Conservation (phyloP, 2,113 vertebrate genomes). For the Crocuta crocuta region DNA sequence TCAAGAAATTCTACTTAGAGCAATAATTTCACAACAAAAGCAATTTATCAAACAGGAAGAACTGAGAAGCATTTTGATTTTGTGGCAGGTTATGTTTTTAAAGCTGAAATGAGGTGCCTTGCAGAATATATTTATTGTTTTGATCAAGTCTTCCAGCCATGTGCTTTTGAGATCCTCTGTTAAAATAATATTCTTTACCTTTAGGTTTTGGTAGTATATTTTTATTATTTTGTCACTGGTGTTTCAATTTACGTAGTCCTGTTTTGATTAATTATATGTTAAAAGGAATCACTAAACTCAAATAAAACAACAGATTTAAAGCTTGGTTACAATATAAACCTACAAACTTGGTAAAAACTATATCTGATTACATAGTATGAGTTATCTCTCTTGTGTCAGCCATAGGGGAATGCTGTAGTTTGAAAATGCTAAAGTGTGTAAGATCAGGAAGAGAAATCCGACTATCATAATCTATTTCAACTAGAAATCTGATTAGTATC, state of each 20-base stretch:
- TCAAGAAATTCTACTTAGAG: conserved; percentile 37
- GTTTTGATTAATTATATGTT: neutral
- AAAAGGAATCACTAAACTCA: conserved; percentile 11
- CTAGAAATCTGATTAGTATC: neutral
- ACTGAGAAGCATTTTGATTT: conserved; percentile 14
- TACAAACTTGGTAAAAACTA: neutral
- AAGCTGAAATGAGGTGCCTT: neutral
- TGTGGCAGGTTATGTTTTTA: neutral
- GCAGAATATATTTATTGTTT: neutral
- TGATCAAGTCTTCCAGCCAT: conserved; percentile 53
- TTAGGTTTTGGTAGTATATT: conserved; percentile 54
- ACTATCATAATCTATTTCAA: neutral
- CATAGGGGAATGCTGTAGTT: neutral
- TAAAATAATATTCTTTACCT: conserved; percentile 67
- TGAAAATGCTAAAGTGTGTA: neutral
- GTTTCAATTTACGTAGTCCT: conserved; percentile 61
- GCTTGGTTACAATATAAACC: neutral
- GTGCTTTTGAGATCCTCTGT: conserved; percentile 66
- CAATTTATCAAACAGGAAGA: neutral
- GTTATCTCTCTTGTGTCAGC: neutral
- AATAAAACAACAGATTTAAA: conserved; percentile 57
- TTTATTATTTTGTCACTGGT: conserved; percentile 23
- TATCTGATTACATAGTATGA: neutral
- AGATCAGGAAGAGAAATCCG: neutral
- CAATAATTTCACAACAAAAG: neutral